Percentiles rank a stretch among this genome's conserved stretches.
phyloP scores from a whole-genome alignment of 37 sponge, comb jelly and placozoan species.

The Mnemiopsis leidyi region DNA sequence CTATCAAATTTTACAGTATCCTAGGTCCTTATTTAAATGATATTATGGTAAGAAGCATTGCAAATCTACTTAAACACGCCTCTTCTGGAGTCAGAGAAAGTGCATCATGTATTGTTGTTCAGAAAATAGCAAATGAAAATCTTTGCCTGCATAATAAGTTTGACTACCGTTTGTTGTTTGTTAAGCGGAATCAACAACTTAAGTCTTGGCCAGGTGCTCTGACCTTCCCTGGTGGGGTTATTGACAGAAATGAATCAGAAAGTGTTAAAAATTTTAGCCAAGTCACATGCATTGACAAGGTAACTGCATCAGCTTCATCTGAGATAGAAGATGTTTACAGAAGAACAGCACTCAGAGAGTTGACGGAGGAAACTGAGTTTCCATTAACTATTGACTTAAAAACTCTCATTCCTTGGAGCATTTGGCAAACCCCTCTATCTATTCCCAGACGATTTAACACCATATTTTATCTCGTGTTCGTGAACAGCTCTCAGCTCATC shows the following conservation, averaged over 20 bases:
- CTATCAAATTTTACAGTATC: too few relatives aligned
- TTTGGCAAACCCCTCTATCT: slow-evolving; percentile 13
- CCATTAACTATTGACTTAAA: neutral
- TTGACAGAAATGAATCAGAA: neutral
- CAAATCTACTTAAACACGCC: neutral
- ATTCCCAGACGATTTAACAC: neutral
- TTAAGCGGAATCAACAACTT: neutral
- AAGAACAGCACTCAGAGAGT: neutral
- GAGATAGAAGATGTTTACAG: neutral
- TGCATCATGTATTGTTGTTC: slow-evolving; percentile 38
- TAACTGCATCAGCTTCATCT: neutral
- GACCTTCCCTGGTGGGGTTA: slow-evolving; percentile 32
- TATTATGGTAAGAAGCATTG: neutral
- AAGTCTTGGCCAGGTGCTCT: slow-evolving; percentile 28
- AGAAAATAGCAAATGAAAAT: neutral
- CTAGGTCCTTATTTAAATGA: too few relatives aligned
- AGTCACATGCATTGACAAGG: neutral
- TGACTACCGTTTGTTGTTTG: slow-evolving; percentile 5
- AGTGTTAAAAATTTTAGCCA: neutral
- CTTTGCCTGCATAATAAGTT: neutral
- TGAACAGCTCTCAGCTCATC: neutral
- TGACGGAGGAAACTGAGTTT: slow-evolving; percentile 13
- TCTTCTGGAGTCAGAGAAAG: slow-evolving; percentile 23
- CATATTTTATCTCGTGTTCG: neutral
- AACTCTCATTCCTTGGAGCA: slow-evolving; percentile 1